Evolutionary conservation across 2,888 invertebrate species (phyloP).

Genomic region (Furcula furcula): DNA sequence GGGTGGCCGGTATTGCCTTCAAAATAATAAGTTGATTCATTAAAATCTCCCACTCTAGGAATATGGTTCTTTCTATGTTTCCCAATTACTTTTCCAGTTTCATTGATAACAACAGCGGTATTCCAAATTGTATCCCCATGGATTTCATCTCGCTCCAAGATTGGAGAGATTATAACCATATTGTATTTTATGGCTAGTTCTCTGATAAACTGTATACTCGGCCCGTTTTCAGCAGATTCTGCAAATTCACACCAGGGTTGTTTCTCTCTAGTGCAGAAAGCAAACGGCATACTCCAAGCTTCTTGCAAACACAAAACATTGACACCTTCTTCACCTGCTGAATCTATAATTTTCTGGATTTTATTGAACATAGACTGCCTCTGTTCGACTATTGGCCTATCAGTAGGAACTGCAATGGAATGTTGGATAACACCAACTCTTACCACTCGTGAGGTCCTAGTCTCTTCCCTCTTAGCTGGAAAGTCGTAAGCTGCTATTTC

Average conservation of each 20-base stretch:
- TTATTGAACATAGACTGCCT: slow-evolving; percentile 89
- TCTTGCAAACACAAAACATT: slow-evolving; percentile 98
- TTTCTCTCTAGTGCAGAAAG: slow-evolving; percentile 98
- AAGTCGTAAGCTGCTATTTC: slow-evolving; percentile 90
- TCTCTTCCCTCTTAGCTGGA: slow-evolving; percentile 85
- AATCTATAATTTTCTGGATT: slow-evolving; percentile 86
- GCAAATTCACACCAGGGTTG: slow-evolving; percentile 99
- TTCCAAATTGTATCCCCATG: slow-evolving; percentile 97
- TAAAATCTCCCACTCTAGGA: slow-evolving; percentile 98
- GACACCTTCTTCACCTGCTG: slow-evolving; percentile 89
- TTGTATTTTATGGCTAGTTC: slow-evolving; percentile 89
- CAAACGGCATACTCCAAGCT: slow-evolving; percentile 99
- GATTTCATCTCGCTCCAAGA: slow-evolving; percentile 94
- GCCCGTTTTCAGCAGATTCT: slow-evolving; percentile 92
- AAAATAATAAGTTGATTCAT: slow-evolving; percentile 98
- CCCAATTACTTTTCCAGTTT: slow-evolving; percentile 92
- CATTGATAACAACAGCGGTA: slow-evolving; percentile 95
- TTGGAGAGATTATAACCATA: slow-evolving; percentile 97
- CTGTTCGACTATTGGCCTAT: slow-evolving; percentile 87
- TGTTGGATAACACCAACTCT: slow-evolving; percentile 94
- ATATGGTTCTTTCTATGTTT: slow-evolving; percentile 99
- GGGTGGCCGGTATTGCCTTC: slow-evolving; percentile 98
- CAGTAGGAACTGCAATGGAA: slow-evolving; percentile 88
- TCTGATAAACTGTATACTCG: slow-evolving; percentile 90
- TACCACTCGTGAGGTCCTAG: slow-evolving; percentile 86